These are phyloP conservation scores for Cnemophilus loriae DNA, from an alignment of 2,113 vertebrate genomes.

Conservation along the genomic window DNA sequence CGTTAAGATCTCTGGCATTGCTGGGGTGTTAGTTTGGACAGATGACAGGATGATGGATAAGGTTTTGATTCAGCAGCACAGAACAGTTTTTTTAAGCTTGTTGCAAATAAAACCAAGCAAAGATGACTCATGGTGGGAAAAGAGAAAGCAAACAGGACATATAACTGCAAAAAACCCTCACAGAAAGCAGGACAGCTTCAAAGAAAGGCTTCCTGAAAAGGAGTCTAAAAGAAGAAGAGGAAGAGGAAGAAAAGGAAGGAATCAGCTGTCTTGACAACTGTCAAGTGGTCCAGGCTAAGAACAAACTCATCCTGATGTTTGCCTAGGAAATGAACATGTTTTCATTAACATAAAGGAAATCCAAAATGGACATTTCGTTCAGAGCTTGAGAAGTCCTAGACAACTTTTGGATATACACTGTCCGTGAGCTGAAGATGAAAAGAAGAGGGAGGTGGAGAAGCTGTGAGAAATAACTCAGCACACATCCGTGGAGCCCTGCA, in stretches of 20 bases:
- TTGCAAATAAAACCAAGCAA: not conserved
- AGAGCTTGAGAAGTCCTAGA: not conserved
- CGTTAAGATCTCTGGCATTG: not conserved
- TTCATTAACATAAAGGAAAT: not conserved
- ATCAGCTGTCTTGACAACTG: not conserved
- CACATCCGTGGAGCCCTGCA: not conserved
- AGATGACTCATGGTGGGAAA: not conserved
- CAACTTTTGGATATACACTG: not conserved
- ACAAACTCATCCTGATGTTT: not conserved
- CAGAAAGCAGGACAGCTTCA: not conserved
- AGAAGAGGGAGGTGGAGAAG: not conserved
- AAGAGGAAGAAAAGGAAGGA: not conserved
- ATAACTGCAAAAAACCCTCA: not conserved
- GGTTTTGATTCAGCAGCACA: not conserved
- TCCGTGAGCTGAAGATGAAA: not conserved
- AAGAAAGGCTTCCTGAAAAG: not conserved
- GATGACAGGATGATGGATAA: not conserved
- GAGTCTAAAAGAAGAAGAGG: not conserved
- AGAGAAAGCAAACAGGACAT: not conserved
- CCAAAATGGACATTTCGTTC: not conserved
- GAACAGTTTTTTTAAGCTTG: not conserved
- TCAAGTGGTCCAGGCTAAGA: not conserved
- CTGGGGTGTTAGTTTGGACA: not conserved
- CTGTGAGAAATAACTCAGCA: not conserved
- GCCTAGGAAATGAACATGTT: not conserved